phyloP scores from a whole-genome alignment of 30 jellyfish, hydroid and myxozoan genomes.

The Catostylus mosaicus region DNA sequence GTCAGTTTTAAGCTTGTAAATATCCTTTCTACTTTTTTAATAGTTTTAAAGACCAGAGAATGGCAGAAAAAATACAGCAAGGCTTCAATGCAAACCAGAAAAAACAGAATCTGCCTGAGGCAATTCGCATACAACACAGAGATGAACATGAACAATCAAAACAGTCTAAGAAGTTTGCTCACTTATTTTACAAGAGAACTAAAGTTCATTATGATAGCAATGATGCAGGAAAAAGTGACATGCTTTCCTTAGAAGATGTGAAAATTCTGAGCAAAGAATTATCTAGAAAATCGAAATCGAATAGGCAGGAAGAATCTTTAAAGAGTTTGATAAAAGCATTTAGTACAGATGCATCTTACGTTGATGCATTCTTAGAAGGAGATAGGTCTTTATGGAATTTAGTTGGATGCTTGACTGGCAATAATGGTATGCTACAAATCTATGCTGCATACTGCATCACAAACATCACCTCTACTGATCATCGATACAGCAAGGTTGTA shows the following conservation, averaged over 20 bases:
- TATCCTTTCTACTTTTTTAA: no score
- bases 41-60: not conserved
- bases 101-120: not conserved
- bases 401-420: slow-evolving; percentile 82
- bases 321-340: slow-evolving; percentile 58
- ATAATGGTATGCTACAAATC: slow-evolving; percentile 76
- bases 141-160: not conserved
- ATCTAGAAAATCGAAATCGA: slow-evolving; percentile 33
- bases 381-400: slow-evolving; percentile 68
- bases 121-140: slow-evolving; percentile 35
- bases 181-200: slow-evolving; percentile 48
- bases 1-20: no score
- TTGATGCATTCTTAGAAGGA: slow-evolving; percentile 70
- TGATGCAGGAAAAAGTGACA: not conserved
- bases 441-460: slow-evolving; percentile 94
- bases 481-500: slow-evolving; percentile 29
- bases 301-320: slow-evolving; percentile 37
- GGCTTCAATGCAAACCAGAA: slow-evolving; percentile 3
- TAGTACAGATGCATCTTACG: slow-evolving; percentile 28
- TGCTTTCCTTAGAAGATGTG: slow-evolving; percentile 49
- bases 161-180: slow-evolving; percentile 1
- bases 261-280: slow-evolving; percentile 39
- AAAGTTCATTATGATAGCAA: slow-evolving; percentile 12
- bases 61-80: not conserved
- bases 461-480: slow-evolving; percentile 76